Evolutionary conservation across 2,797 vertebrate genomes (phyloP), one percentile per base, ranked within the genome.

Genomic region (Rallus crepitans): DNA sequence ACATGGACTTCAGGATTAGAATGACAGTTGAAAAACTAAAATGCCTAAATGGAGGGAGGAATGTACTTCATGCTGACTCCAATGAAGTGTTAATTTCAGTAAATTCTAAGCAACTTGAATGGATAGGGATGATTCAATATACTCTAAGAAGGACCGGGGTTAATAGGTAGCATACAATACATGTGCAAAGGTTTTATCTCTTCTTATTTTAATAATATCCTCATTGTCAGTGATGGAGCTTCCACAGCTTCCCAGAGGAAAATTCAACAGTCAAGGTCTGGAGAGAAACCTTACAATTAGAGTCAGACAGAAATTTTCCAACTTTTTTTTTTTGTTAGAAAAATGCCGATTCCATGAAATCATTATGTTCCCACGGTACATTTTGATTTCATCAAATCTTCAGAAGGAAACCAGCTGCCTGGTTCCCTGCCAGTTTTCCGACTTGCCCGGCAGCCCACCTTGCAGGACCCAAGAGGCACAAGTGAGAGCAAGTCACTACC

Each of bases 1-100:
- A 59, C 11, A 7, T 1, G 0, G 17, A 6, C 6, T 17, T 23
- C 1, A 6, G 12, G 28, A 42, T 57, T 39, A 47, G 33, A 64
- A 50, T 11, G 12, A 12, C 17, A 37, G 8, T 2, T 37, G 55
- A 63, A 39, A 20, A n/a, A 52, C 18, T 45, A n/a, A 8, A 59
- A 37, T 1, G 1, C 5, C 17, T 21, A 12, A 31, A 45, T 24
- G 16, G 42, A 31, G 14, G 6, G 1, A 66, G 7, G 12, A 71
- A 30, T 45, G 14, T 33, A 13, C 61, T 66, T 64, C 15, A 39
- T 1, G 31, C 9, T 24, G 7, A 19, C 6, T 30, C 10, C 15
- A 72, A 8, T 16, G 15, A 73, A 66, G 1, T 45, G 12, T 21
- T 72, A 24, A 60, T 48, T 91, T 52, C 48, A 52, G n/a, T 53